Percentiles rank a stretch among this genome's conserved stretches.
These are phyloP conservation scores for Lamellibrachia satsuma DNA, from an alignment of 2,888 invertebrate genomes.

Conservation along the genomic window DNA sequence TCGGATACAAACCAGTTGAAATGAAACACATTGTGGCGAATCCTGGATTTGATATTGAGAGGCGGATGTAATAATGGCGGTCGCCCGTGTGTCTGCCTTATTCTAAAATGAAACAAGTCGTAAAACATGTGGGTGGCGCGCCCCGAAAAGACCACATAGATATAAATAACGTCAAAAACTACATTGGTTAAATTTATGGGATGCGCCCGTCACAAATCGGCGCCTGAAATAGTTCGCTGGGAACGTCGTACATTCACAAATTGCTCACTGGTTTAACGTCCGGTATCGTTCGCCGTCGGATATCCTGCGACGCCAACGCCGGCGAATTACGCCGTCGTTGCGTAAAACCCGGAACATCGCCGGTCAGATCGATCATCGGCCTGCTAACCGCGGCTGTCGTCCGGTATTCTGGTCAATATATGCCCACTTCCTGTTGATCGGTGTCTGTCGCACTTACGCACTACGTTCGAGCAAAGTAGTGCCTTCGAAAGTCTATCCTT, in stretches of 20 bases:
- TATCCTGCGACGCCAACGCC: neutral
- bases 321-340: neutral
- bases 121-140: neutral
- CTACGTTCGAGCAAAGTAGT: neutral
- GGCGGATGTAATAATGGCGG: neutral
- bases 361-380: neutral
- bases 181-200: neutral
- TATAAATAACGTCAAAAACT: neutral
- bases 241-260: neutral
- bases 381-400: neutral
- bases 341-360: neutral
- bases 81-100: neutral
- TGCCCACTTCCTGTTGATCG: conserved; percentile 12
- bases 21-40: neutral
- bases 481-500: neutral
- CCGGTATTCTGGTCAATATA: neutral
- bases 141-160: neutral
- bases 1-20: neutral
- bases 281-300: neutral
- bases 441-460: neutral
- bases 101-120: neutral
- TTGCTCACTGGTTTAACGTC: neutral
- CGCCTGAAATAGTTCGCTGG: neutral
- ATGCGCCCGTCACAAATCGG: neutral
- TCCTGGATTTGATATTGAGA: neutral